These are phyloP conservation scores for Lampropteryx suffumata DNA, from an alignment of 2,888 invertebrate species.

Conservation along the genomic window DNA sequence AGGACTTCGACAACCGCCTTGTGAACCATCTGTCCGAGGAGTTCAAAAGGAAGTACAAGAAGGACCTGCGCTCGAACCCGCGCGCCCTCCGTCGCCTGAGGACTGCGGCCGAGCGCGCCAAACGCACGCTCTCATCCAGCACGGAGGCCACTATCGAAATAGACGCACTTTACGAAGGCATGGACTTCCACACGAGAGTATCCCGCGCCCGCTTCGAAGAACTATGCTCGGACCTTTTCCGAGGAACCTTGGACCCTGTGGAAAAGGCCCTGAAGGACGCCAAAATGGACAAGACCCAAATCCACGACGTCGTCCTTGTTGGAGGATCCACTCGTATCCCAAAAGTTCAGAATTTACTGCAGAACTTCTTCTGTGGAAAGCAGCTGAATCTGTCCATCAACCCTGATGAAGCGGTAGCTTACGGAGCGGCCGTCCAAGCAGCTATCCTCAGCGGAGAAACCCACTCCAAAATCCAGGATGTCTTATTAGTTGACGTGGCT, in stretches of 20 bases:
- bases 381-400: conserved; percentile 42
- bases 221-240: conserved; percentile 83
- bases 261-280: conserved; percentile 77
- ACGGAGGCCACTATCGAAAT: conserved; percentile 87
- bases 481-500: conserved; percentile 40
- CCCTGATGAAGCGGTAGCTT: conserved; percentile 86
- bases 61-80: conserved; percentile 67
- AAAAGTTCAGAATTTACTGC: conserved; percentile 86
- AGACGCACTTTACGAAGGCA: conserved; percentile 86
- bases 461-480: conserved; percentile 80
- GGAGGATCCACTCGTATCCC: conserved; percentile 89
- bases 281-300: conserved; percentile 84
- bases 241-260: conserved; percentile 86
- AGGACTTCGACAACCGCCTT: conserved; percentile 85
- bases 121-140: conserved; percentile 66
- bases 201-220: conserved; percentile 88
- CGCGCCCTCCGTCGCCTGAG: conserved; percentile 86
- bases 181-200: conserved; percentile 82
- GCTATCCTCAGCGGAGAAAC: conserved; percentile 84
- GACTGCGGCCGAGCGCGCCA: conserved; percentile 86
- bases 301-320: conserved; percentile 85
- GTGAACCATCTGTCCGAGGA: conserved; percentile 85
- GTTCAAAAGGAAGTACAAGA: conserved; percentile 85
- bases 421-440: conserved; percentile 66
- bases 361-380: conserved; percentile 80